Evolutionary conservation across 2,797 vertebrate genomes (phyloP).

Genomic region (Meda fulgida): DNA sequence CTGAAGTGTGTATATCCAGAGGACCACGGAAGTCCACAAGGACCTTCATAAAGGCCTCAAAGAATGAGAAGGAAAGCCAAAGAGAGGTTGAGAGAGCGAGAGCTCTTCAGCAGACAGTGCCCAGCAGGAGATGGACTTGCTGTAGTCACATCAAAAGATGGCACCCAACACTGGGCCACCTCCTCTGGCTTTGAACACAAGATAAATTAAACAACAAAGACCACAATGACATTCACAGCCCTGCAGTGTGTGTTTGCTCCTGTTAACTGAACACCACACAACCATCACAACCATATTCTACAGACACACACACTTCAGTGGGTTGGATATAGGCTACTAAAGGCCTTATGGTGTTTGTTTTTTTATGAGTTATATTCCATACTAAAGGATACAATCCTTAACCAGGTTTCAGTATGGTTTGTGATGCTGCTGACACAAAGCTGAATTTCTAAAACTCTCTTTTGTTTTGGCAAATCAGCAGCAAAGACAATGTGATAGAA

Average conservation of each 20-base stretch:
- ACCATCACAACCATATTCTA: slow-evolving; percentile 51
- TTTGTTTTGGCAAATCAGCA: neutral
- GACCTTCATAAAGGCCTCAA: slow-evolving; percentile 22
- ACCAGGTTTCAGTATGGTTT: neutral
- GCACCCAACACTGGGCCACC: slow-evolving; percentile 81
- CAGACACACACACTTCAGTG: slow-evolving; percentile 44
- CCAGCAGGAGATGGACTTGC: slow-evolving; percentile 79
- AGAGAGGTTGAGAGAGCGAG: slow-evolving; percentile 44
- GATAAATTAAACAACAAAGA: slow-evolving; percentile 90
- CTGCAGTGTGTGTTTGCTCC: slow-evolving; percentile 74
- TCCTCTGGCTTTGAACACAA: slow-evolving; percentile 85
- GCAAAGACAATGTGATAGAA: neutral
- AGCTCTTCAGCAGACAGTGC: slow-evolving; percentile 76
- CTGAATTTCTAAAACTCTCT: neutral
- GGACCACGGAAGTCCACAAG: neutral
- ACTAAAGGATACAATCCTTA: neutral
- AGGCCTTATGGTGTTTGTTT: neutral
- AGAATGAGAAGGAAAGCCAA: slow-evolving; percentile 37
- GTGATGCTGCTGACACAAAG: neutral
- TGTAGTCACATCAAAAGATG: slow-evolving; percentile 86
- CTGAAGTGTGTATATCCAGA: slow-evolving; percentile 17
- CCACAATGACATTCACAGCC: slow-evolving; percentile 82
- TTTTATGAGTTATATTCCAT: slow-evolving; percentile 14
- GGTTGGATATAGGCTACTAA: neutral
- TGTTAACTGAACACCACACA: slow-evolving; percentile 67